phyloP scores from a whole-genome alignment of 2,888 invertebrate genomes.

The Limnephilus rhombicus region DNA sequence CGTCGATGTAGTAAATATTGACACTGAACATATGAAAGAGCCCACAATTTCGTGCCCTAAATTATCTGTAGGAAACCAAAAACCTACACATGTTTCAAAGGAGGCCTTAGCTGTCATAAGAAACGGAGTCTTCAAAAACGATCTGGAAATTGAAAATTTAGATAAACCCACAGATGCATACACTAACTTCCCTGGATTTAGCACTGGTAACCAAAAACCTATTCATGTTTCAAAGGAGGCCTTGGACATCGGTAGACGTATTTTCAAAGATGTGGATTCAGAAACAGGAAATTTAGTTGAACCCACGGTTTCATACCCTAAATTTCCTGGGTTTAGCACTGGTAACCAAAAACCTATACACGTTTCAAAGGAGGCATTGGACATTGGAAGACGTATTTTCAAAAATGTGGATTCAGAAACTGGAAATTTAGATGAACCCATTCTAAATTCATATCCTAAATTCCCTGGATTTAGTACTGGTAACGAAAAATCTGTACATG shows the following conservation, averaged over 20 bases:
- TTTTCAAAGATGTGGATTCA: neutral
- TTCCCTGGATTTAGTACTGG: neutral
- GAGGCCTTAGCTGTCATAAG: neutral
- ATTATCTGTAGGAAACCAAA: constrained; percentile 14
- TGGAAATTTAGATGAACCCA: neutral
- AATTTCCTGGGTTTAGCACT: constrained; percentile 28
- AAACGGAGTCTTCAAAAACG: constrained; percentile 45
- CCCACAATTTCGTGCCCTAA: neutral
- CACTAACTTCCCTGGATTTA: constrained; percentile 12
- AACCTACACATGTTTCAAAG: neutral
- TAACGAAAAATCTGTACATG: neutral
- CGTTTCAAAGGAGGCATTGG: neutral
- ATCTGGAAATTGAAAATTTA: constrained; percentile 45
- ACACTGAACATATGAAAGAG: neutral
- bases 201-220: neutral
- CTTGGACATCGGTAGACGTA: neutral
- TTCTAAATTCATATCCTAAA: too few relatives aligned
- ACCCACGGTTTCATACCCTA: neutral
- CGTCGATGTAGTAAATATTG: neutral
- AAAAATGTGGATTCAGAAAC: constrained; percentile 53
- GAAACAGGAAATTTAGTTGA: neutral
- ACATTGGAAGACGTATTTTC: constrained; percentile 12
- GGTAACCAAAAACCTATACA: neutral
- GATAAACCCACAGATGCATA: neutral
- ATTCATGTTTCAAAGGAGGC: neutral